These are phyloP conservation scores for Pandemis corylana DNA, from an alignment of 2,888 invertebrate species.

Conservation along the genomic window DNA sequence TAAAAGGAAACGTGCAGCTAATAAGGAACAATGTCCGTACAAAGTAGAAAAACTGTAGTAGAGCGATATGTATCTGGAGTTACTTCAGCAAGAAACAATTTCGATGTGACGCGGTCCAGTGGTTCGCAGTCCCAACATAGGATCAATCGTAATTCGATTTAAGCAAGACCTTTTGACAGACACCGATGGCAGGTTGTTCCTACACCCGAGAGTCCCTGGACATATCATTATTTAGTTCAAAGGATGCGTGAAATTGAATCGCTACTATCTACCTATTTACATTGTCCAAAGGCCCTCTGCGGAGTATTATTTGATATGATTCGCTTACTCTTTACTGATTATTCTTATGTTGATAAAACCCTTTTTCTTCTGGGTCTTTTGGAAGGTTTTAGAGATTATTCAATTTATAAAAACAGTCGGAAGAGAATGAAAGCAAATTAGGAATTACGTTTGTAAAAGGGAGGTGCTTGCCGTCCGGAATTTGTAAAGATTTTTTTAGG, in stretches of 20 bases:
- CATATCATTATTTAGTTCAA: slow-evolving; percentile 48
- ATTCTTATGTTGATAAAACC: slow-evolving; percentile 16
- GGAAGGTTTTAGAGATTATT: slow-evolving; percentile 15
- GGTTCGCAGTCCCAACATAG: slow-evolving; percentile 36
- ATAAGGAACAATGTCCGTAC: not conserved
- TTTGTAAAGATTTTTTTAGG: slow-evolving; percentile 10
- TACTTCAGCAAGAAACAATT: slow-evolving; percentile 35
- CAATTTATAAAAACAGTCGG: slow-evolving; percentile 11
- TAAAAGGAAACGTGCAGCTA: not conserved
- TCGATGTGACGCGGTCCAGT: slow-evolving; percentile 41
- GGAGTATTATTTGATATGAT: slow-evolving; percentile 18
- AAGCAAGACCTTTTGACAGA: slow-evolving; percentile 48
- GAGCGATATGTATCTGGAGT: slow-evolving; percentile 15
- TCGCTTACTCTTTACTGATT: slow-evolving; percentile 30
- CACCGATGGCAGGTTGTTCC: slow-evolving; percentile 42
- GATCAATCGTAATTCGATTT: slow-evolving; percentile 48
- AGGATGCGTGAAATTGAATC: slow-evolving; percentile 51
- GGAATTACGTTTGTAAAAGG: slow-evolving; percentile 10
- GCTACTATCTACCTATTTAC: slow-evolving; percentile 44
- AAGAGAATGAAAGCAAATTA: slow-evolving; percentile 8
- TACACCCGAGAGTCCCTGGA: slow-evolving; percentile 42
- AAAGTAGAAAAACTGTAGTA: not conserved
- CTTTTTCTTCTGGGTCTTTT: not conserved
- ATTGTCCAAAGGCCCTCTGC: slow-evolving; percentile 31
- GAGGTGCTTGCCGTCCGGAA: not conserved